phyloP scores from a whole-genome alignment of 2,888 invertebrate species.

The Thyatira batis region DNA sequence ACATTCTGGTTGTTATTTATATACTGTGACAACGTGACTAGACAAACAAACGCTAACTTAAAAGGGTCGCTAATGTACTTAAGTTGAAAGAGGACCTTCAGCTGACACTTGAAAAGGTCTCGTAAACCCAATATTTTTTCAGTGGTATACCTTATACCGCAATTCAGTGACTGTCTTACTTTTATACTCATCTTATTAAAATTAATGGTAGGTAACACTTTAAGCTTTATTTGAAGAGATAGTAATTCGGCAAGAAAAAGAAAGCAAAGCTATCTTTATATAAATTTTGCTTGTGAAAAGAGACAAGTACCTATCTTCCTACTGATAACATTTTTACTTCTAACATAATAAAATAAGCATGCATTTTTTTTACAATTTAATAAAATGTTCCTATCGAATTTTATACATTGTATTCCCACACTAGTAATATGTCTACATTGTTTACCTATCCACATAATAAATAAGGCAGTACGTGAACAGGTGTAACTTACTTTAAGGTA shows the following conservation, averaged over 20 bases:
- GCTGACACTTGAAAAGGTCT: slow-evolving; percentile 49
- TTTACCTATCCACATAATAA: slow-evolving; percentile 26
- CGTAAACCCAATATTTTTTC: slow-evolving; percentile 45
- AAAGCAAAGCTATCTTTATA: too few relatives aligned
- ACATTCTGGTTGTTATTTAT: slow-evolving; percentile 48
- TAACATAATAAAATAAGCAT: too few relatives aligned
- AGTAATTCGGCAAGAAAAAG: too few relatives aligned
- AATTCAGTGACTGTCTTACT: slow-evolving; percentile 23
- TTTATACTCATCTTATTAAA: slow-evolving; percentile 24
- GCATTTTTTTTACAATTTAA: too few relatives aligned
- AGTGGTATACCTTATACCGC: background rate
- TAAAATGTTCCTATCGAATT: too few relatives aligned
- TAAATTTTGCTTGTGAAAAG: too few relatives aligned
- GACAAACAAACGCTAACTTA: slow-evolving; percentile 50
- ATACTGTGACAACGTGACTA: slow-evolving; percentile 48
- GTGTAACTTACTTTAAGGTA: slow-evolving; percentile 29
- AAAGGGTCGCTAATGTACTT: slow-evolving; percentile 58
- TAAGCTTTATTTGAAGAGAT: too few relatives aligned
- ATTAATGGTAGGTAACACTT: too few relatives aligned
- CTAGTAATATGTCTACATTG: slow-evolving; percentile 16
- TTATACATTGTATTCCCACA: too few relatives aligned
- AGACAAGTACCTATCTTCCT: too few relatives aligned
- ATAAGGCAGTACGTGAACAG: slow-evolving; percentile 25
- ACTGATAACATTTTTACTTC: too few relatives aligned
- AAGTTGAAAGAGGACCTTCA: slow-evolving; percentile 42